Conservation (phyloP, 2,113 vertebrate genomes). For the Chlamydotis undulata region DNA sequence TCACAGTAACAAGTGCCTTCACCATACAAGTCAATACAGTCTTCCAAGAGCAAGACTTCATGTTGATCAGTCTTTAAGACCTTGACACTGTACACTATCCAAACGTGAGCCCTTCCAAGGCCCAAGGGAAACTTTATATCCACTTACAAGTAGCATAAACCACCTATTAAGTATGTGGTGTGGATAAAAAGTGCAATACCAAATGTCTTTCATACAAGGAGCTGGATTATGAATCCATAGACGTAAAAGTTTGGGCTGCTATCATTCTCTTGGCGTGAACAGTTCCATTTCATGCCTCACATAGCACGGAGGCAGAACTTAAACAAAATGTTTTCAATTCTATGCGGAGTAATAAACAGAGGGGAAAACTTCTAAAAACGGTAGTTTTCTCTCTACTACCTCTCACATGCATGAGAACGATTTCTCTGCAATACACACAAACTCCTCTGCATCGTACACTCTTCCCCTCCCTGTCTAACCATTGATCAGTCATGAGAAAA, state of each 20-base stretch:
- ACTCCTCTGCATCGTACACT: fast-evolving
- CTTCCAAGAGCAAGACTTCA: conserved; percentile 75
- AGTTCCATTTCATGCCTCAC: not conserved
- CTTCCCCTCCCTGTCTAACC: not conserved
- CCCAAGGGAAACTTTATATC: not conserved
- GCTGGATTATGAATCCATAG: not conserved
- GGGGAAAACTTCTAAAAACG: not conserved
- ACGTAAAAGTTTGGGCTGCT: not conserved
- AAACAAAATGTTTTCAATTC: not conserved
- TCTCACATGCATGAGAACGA: not conserved
- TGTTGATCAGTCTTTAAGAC: conserved; percentile 55
- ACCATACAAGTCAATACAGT: conserved; percentile 30
- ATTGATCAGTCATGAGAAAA: not conserved
- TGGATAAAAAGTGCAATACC: not conserved
- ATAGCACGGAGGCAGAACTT: not conserved
- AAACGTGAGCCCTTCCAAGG: conserved; percentile 53
- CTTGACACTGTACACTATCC: conserved; percentile 37
- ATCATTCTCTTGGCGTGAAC: not conserved
- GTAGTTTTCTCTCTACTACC: not conserved
- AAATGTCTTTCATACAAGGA: not conserved
- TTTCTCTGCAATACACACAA: not conserved
- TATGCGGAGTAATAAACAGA: not conserved
- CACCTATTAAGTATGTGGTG: not conserved
- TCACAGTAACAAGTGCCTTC: conserved; percentile 51
- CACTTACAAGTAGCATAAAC: not conserved